Conservation (phyloP, 1,140 invertebrate genomes). For the Brachionus angularis region DNA sequence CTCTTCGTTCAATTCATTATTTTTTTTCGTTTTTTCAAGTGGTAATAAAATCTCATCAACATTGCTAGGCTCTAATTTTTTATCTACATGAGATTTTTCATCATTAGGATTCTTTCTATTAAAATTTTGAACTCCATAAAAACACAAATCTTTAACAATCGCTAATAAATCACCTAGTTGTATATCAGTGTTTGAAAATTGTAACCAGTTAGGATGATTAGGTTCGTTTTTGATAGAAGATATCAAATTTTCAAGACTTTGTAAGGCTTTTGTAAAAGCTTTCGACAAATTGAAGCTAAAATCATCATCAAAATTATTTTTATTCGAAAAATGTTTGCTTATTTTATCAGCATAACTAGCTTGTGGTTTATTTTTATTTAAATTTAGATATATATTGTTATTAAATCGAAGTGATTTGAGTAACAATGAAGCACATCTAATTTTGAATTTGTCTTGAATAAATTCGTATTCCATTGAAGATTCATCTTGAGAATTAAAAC, state of each 20-base stretch:
- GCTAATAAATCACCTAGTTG: conserved; percentile 23
- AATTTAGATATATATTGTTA: not conserved
- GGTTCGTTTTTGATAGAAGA: not conserved
- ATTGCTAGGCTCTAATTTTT: conserved; percentile 17
- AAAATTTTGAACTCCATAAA: not conserved
- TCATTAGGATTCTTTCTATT: not conserved
- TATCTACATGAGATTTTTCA: not conserved
- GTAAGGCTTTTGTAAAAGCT: not conserved
- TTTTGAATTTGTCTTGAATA: not conserved
- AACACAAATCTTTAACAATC: not conserved
- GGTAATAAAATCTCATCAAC: conserved; percentile 21
- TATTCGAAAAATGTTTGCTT: not conserved
- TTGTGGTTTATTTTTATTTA: not conserved
- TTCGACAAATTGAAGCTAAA: not conserved
- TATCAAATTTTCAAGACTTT: conserved; percentile 10
- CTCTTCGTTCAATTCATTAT: not conserved
- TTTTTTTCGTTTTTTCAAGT: not conserved
- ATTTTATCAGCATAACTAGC: not conserved
- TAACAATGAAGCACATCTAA: not conserved
- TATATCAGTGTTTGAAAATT: not conserved
- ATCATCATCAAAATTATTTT: not conserved
- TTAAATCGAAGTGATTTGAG: conserved; percentile 20
- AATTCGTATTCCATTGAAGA: conserved; percentile 10
- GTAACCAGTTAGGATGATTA: not conserved
- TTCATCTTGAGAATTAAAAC: too few relatives aligned